Percentiles rank a stretch among this genome's conserved stretches.
These are phyloP conservation scores for Eurypyga helias DNA, from an alignment of 2,113 vertebrate species.

Conservation along the genomic window DNA sequence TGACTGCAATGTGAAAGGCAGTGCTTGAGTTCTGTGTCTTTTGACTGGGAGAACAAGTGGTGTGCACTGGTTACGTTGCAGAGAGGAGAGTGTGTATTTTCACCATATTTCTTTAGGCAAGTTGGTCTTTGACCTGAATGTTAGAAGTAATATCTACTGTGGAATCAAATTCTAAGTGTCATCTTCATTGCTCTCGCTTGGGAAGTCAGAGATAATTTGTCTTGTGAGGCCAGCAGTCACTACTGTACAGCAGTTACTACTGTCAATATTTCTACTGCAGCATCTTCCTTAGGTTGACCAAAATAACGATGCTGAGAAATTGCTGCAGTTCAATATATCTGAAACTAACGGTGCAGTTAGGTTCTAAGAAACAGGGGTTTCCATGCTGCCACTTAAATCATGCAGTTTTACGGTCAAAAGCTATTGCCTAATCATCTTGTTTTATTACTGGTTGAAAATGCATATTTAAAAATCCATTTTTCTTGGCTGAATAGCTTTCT, in stretches of 20 bases:
- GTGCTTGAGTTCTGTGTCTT: neutral
- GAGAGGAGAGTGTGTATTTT: neutral
- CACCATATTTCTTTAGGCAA: neutral
- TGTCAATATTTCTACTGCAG: neutral
- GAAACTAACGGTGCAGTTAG: neutral
- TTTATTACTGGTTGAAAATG: neutral
- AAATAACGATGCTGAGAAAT: neutral
- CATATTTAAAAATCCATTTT: neutral
- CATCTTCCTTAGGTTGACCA: neutral
- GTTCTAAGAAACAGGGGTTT: neutral
- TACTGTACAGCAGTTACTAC: neutral
- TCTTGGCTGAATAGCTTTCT: neutral
- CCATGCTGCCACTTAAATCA: neutral
- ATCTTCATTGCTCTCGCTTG: neutral
- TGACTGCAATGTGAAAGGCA: neutral
- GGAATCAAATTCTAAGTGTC: neutral
- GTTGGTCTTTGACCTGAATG: neutral
- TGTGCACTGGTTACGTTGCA: neutral
- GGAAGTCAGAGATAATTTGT: neutral
- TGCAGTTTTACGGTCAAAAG: neutral
- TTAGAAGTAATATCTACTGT: neutral
- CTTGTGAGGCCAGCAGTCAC: neutral
- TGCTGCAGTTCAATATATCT: neutral
- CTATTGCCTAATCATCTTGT: neutral
- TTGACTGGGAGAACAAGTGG: neutral